Percentiles rank a stretch among this genome's conserved stretches.
These are phyloP conservation scores for Piscicola geometra DNA, from an alignment of 2,888 invertebrate genomes.

Conservation along the genomic window DNA sequence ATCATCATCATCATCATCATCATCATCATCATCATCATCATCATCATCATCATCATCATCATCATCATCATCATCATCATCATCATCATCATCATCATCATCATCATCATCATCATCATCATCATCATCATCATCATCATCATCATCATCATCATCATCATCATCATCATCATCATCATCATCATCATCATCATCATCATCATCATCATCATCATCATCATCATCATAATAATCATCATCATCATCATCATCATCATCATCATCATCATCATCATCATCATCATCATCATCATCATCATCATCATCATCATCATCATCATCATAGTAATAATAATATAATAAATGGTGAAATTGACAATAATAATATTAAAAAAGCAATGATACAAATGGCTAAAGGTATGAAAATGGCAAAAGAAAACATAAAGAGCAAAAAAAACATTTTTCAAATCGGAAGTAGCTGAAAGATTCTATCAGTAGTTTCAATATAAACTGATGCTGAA, in stretches of 20 bases:
- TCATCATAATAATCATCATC: slow-evolving; percentile 32
- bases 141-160: not conserved
- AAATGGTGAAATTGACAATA: not conserved
- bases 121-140: slow-evolving; percentile 27
- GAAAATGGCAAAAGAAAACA: too few species aligned
- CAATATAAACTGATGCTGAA: too few species aligned
- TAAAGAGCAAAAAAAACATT: too few species aligned
- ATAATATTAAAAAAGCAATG: too few species aligned
- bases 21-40: slow-evolving; percentile 24
- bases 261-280: slow-evolving; percentile 35
- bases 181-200: not conserved
- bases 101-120: slow-evolving; percentile 11
- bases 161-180: not conserved
- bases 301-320: slow-evolving; percentile 9
- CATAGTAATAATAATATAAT: too few species aligned
- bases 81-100: slow-evolving; percentile 21
- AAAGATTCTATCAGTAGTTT: too few species aligned
- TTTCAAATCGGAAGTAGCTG: too few species aligned
- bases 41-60: slow-evolving; percentile 24
- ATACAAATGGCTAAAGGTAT: too few species aligned
- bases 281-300: slow-evolving; percentile 35
- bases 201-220: not conserved
- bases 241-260: slow-evolving; percentile 33
- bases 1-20: slow-evolving; percentile 22
- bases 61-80: slow-evolving; percentile 24